Conservation (phyloP, 2,888 invertebrate species). For the Campoplex nolae region DNA sequence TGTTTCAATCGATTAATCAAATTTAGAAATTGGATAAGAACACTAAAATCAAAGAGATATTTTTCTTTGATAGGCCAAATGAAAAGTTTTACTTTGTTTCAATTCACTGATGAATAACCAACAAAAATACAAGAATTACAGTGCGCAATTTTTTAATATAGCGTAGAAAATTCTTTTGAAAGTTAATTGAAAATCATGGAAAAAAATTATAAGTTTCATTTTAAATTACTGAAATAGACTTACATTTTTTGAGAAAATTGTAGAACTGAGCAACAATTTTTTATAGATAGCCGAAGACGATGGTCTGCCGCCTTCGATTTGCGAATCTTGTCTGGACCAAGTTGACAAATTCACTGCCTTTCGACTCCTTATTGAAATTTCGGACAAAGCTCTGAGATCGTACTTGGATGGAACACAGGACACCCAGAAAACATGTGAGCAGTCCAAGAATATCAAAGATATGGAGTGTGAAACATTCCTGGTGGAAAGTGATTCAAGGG, state of each 20-base stretch:
- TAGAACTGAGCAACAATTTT: slow-evolving; percentile 13
- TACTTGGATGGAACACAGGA: slow-evolving; percentile 67
- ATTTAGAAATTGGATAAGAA: background rate
- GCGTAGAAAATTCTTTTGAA: background rate
- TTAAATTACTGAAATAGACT: background rate
- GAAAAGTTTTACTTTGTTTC: too few relatives aligned
- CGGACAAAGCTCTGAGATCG: slow-evolving; percentile 74
- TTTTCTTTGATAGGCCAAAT: too few relatives aligned
- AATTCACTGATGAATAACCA: background rate
- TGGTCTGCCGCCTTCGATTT: slow-evolving; percentile 75
- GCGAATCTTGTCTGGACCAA: slow-evolving; percentile 73
- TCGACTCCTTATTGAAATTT: slow-evolving; percentile 75
- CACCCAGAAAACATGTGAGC: background rate
- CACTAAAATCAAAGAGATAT: background rate
- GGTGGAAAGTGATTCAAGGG: slow-evolving; percentile 25
- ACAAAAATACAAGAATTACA: background rate
- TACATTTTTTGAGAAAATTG: background rate
- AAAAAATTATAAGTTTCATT: background rate
- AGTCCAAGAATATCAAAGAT: slow-evolving; percentile 1
- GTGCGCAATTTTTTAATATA: background rate
- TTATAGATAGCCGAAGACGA: slow-evolving; percentile 75
- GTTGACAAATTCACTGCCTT: slow-evolving; percentile 77
- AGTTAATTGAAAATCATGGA: background rate
- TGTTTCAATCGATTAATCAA: background rate
- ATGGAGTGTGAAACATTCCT: slow-evolving; percentile 42